These are phyloP conservation scores for Aelia acuminata DNA, from an alignment of 2,888 invertebrate species.

Conservation along the genomic window DNA sequence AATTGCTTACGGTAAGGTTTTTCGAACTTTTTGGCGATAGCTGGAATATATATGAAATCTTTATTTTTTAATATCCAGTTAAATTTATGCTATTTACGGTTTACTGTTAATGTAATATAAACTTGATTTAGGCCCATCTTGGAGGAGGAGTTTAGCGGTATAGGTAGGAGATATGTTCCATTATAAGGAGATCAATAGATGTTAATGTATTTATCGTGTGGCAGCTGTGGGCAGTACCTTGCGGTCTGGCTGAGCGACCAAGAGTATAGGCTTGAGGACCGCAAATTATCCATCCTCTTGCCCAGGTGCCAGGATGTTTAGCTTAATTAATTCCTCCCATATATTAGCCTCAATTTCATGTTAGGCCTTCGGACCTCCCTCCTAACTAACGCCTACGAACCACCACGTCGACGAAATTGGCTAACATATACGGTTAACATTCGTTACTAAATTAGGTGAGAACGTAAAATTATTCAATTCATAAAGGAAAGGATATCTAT, in stretches of 20 bases:
- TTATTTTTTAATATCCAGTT: too few relatives aligned
- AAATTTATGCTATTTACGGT: neutral
- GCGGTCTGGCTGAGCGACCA: neutral
- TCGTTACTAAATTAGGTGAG: too few relatives aligned
- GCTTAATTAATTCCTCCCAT: neutral
- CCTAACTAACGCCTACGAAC: too few relatives aligned
- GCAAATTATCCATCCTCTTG: neutral
- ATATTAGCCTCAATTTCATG: neutral
- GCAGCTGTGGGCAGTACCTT: neutral
- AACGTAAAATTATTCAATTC: too few relatives aligned
- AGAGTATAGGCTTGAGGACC: neutral
- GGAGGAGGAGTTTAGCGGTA: too few relatives aligned
- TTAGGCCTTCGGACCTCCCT: neutral
- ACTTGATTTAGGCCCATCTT: neutral
- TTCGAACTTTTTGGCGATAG: too few relatives aligned
- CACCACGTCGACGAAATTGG: too few relatives aligned
- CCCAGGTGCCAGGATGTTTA: neutral
- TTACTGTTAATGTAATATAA: neutral
- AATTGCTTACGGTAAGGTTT: too few relatives aligned
- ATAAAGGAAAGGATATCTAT: too few relatives aligned
- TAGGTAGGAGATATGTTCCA: neutral
- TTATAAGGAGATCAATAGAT: constrained; percentile 28
- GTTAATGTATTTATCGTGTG: constrained; percentile 21
- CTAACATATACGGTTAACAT: too few relatives aligned
- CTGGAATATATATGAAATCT: too few relatives aligned